Percentiles rank a stretch among this genome's conserved stretches.
These are phyloP conservation scores for Drosophila sturtevanti DNA, from an alignment of 1,140 invertebrate species.

Conservation along the genomic window DNA sequence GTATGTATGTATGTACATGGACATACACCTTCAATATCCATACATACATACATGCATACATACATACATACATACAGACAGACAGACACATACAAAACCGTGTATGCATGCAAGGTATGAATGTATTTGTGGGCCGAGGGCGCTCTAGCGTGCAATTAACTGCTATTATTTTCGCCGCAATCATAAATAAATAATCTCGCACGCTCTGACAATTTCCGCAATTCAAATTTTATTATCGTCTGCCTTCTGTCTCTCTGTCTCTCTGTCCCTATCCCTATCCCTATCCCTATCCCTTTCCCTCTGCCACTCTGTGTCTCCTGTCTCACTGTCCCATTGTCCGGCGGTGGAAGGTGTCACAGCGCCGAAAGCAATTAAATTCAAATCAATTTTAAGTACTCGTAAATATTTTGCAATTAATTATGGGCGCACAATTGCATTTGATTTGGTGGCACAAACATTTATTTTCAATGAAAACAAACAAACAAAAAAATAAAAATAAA, in stretches of 20 bases:
- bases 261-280: no score
- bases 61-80: constrained; percentile 10
- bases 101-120: constrained; percentile 16
- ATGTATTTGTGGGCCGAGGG: constrained; percentile 17
- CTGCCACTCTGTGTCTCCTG: not conserved
- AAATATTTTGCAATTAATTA: constrained; percentile 82
- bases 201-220: constrained; percentile 72
- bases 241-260: not conserved
- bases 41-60: constrained; percentile 17
- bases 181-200: constrained; percentile 82
- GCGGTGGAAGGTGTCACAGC: constrained; percentile 10
- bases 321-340: not conserved
- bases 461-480: constrained; percentile 24
- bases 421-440: constrained; percentile 63
- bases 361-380: constrained; percentile 77
- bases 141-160: constrained; percentile 77
- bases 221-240: constrained; percentile 72
- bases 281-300: no score
- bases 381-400: constrained; percentile 82
- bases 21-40: no score
- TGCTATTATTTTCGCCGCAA: constrained; percentile 81
- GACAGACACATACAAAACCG: constrained; percentile 16
- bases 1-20: constrained; percentile 18
- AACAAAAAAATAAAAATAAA: no score
- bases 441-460: constrained; percentile 29